phyloP scores from a whole-genome alignment of 2,797 vertebrate genomes.

The Pitangus sulphuratus region DNA sequence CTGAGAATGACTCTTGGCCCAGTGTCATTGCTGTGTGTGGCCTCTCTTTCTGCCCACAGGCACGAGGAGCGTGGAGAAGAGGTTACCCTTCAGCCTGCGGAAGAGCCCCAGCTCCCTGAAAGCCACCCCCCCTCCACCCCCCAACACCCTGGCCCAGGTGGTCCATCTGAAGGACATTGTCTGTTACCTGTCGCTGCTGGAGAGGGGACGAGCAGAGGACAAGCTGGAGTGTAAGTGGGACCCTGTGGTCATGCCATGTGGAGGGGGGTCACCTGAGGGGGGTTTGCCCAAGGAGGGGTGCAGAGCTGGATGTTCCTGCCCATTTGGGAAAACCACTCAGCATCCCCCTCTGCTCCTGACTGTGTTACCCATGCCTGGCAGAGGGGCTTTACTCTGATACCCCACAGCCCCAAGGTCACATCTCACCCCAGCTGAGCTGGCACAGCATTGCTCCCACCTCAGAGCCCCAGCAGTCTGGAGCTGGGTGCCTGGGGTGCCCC shows the following conservation, averaged over 20 bases:
- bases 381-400: rapidly evolving
- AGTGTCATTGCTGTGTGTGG: neutral
- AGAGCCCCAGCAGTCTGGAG: neutral
- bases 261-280: neutral
- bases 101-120: conserved; percentile 81
- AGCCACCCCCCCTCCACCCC: neutral
- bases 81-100: conserved; percentile 69
- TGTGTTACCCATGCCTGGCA: rapidly evolving
- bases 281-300: rapidly evolving
- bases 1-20: neutral
- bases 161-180: conserved; percentile 94
- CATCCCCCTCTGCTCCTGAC: neutral
- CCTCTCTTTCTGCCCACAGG: conserved; percentile 69
- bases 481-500: neutral
- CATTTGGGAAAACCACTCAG: rapidly evolving
- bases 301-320: neutral
- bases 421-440: rapidly evolving
- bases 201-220: conserved; percentile 90
- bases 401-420: neutral
- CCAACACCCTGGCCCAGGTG: conserved; percentile 72
- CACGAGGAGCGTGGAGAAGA: conserved; percentile 76
- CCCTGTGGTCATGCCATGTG: rapidly evolving
- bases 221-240: conserved; percentile 92
- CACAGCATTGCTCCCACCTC: neutral
- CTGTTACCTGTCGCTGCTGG: conserved; percentile 94